A percentile compares a stretch with the other conserved stretches of the same genome.
Evolutionary conservation across 1,140 invertebrate species (phyloP).

Genomic region (Penaeus chinensis): DNA sequence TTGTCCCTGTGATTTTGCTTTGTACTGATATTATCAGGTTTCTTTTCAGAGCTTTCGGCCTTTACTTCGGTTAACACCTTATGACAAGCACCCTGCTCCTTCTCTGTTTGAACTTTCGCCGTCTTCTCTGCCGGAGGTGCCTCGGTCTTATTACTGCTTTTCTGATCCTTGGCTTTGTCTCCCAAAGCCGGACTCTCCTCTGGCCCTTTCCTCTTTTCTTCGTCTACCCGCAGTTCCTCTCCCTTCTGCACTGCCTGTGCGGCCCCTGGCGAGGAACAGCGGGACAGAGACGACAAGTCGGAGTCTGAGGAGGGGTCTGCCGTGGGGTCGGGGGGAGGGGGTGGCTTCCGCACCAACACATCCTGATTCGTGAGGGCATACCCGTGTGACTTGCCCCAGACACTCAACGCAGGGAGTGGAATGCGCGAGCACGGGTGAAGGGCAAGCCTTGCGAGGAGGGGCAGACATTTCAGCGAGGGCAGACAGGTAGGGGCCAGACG

Average conservation of each 20-base stretch:
- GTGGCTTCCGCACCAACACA: conserved; percentile 43
- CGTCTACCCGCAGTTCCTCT: no score
- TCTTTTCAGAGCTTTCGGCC: no score
- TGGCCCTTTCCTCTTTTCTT: no score
- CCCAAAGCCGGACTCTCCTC: no score
- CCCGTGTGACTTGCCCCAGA: conserved; percentile 59
- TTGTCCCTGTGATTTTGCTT: no score
- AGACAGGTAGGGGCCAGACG: conserved; percentile 52
- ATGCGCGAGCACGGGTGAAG: conserved; percentile 49
- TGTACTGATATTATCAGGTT: no score
- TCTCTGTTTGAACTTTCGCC: no score
- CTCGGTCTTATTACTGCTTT: no score
- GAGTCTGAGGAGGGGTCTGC: conserved; percentile 24
- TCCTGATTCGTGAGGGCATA: conserved; percentile 42
- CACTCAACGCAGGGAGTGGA: conserved; percentile 49
- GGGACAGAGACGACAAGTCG: not conserved
- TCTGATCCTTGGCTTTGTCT: no score
- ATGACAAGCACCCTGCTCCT: no score
- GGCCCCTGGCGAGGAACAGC: conserved; percentile 12
- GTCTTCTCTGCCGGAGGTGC: no score
- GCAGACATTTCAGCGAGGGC: conserved; percentile 54
- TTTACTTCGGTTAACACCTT: no score
- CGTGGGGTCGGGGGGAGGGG: conserved; percentile 23
- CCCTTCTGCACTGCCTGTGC: not conserved
- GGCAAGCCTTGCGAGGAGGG: conserved; percentile 49